A percentile compares a stretch with the other conserved stretches of the same genome.
Conservation (phyloP, 2,888 invertebrate genomes). For the Sclerodermus sp. region DNA sequence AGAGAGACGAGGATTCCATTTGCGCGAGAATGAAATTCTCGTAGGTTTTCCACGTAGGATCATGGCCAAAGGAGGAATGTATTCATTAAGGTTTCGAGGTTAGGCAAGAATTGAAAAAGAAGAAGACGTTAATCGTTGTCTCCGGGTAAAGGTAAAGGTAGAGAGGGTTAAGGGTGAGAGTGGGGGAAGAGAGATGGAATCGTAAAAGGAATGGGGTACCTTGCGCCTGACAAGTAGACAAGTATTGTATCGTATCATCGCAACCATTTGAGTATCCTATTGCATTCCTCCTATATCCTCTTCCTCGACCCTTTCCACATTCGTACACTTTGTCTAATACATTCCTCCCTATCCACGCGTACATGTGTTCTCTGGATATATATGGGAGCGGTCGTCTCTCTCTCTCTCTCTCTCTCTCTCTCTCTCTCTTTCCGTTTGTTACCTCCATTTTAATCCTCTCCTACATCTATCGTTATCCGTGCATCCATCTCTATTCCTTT, state of each 20-base stretch:
- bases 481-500: not conserved
- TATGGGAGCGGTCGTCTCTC: constrained; percentile 11
- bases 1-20: no score
- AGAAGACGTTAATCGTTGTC: no score
- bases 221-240: constrained; percentile 48
- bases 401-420: constrained; percentile 13
- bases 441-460: not conserved
- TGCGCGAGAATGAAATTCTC: no score
- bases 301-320: constrained; percentile 18
- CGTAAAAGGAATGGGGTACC: constrained; percentile 43
- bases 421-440: constrained; percentile 15
- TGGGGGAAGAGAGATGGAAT: constrained; percentile 17
- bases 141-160: no score
- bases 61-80: no score
- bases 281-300: constrained; percentile 17
- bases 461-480: constrained; percentile 7
- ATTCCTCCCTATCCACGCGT: no score
- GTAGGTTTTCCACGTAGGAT: no score
- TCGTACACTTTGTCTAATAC: constrained; percentile 6
- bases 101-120: constrained; percentile 17
- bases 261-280: constrained; percentile 51
- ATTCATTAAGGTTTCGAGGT: no score
- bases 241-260: constrained; percentile 43
- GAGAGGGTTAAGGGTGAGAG: constrained; percentile 2
- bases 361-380: no score